A percentile compares a stretch with the other conserved stretches of the same genome.
These are phyloP conservation scores for Laothoe populi DNA, from an alignment of 2,888 invertebrate species.

Conservation along the genomic window DNA sequence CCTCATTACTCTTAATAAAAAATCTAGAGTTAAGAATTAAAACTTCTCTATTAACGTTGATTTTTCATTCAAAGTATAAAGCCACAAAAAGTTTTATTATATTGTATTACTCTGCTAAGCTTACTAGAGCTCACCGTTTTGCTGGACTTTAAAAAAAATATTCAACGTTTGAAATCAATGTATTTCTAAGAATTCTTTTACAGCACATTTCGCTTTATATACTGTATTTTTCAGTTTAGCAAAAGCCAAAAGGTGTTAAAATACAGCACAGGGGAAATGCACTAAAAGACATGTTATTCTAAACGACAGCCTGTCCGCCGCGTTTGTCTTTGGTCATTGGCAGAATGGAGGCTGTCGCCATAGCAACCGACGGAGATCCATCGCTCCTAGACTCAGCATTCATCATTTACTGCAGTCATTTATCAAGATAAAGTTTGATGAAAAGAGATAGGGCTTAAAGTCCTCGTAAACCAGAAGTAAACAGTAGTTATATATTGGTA, in stretches of 20 bases:
- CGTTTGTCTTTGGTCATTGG: constrained; percentile 16
- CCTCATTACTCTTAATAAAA: too few relatives aligned
- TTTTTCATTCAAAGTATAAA: too few relatives aligned
- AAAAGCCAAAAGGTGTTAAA: neutral
- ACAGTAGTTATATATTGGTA: neutral
- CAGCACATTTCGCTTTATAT: neutral
- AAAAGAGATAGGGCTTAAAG: neutral
- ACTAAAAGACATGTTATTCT: constrained; percentile 16
- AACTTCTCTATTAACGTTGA: too few relatives aligned
- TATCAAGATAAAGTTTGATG: constrained; percentile 21
- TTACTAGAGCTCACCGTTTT: neutral
- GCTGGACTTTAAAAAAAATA: neutral
- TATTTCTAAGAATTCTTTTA: neutral
- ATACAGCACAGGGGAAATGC: neutral
- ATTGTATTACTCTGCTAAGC: too few relatives aligned
- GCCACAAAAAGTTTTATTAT: too few relatives aligned
- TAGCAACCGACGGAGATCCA: constrained; percentile 19
- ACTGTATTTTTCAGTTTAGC: neutral
- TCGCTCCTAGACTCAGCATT: neutral
- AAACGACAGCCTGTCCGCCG: neutral
- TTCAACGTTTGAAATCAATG: neutral
- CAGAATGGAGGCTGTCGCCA: constrained; percentile 17
- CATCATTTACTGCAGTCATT: constrained; percentile 19
- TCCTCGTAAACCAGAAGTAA: neutral
- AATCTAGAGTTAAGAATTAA: too few relatives aligned